Conservation (phyloP, 1,140 invertebrate genomes). For the Pseudoatta argentina region DNA sequence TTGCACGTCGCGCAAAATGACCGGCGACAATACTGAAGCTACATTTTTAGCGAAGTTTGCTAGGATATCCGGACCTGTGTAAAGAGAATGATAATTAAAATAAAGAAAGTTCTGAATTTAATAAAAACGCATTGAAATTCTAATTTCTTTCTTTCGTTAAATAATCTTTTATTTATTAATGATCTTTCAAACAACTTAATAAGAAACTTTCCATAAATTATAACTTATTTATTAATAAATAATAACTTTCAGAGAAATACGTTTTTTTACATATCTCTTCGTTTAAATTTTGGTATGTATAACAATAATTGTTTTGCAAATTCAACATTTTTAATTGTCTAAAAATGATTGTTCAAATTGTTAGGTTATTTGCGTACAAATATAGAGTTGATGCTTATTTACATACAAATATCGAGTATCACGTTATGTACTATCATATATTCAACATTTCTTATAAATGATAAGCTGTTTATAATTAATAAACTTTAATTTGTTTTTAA, state of each 20-base stretch:
- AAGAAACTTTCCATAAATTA: neutral
- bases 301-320: neutral
- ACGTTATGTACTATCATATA: neutral
- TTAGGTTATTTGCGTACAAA: neutral
- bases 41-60: conserved; percentile 75
- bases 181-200: neutral
- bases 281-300: neutral
- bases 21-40: conserved; percentile 71
- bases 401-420: neutral
- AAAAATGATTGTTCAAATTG: neutral
- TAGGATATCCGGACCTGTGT: conserved; percentile 73
- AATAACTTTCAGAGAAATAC: neutral
- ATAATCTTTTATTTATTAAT: conserved; percentile 3
- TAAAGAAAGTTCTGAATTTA: neutral
- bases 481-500: no score
- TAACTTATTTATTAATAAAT: neutral
- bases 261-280: neutral
- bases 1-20: conserved; percentile 67
- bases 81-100: conserved; percentile 4
- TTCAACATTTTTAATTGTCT: neutral
- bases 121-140: neutral
- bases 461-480: neutral
- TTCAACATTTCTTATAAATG: neutral
- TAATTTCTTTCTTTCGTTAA: neutral
- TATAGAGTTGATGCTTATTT: no score